Conservation (phyloP, 2,888 invertebrate genomes). For the Hermaeophaga mercurialis region DNA sequence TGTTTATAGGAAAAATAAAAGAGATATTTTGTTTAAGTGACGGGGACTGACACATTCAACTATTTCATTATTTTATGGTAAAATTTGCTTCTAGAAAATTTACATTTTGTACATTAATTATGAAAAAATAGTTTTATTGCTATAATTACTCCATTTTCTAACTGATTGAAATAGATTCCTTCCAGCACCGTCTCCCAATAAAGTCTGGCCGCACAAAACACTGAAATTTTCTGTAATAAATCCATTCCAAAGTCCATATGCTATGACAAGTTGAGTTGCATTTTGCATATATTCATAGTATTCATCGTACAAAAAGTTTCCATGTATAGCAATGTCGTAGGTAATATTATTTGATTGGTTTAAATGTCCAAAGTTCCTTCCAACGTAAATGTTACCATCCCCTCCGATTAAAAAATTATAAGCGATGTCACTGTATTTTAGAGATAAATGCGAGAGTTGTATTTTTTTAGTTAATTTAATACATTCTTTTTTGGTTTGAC, state of each 20-base stretch:
- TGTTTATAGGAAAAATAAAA: too few species aligned
- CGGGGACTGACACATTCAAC: too few species aligned
- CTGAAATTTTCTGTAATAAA: constrained; percentile 57
- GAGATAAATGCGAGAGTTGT: constrained; percentile 52
- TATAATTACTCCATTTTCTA: constrained; percentile 16
- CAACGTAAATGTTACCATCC: constrained; percentile 77
- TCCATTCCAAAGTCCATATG: constrained; percentile 54
- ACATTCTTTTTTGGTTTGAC: constrained; percentile 56
- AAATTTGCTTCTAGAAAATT: too few species aligned
- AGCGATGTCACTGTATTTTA: constrained; percentile 56
- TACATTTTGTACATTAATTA: too few species aligned
- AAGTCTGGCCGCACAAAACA: constrained; percentile 61
- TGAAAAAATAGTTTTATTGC: neutral
- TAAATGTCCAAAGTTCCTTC: constrained; percentile 58
- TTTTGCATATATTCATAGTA: constrained; percentile 56
- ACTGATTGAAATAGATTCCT: constrained; percentile 20
- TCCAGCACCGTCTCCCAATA: constrained; percentile 12
- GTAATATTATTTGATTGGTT: constrained; percentile 23
- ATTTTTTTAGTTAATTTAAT: constrained; percentile 59
- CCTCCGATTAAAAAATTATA: constrained; percentile 66
- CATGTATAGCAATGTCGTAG: constrained; percentile 38
- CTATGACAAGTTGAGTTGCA: constrained; percentile 56
- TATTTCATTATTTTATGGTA: too few species aligned
- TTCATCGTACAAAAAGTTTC: constrained; percentile 33
- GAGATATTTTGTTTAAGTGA: too few species aligned